Conservation (phyloP, 2,888 invertebrate species). For the Timandra comae region DNA sequence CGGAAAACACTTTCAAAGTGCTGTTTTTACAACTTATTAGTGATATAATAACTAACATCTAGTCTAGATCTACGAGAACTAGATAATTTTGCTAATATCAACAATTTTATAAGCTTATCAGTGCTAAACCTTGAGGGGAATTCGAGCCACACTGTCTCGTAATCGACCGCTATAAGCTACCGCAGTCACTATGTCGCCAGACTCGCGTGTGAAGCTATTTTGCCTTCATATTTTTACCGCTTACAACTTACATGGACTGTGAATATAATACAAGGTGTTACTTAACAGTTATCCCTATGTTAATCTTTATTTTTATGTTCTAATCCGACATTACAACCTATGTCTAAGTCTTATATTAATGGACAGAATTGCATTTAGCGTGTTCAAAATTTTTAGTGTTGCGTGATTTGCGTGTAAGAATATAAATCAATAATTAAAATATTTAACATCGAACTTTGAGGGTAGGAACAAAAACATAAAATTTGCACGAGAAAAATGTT, state of each 20-base stretch:
- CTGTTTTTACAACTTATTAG: no score
- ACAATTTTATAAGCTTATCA: no score
- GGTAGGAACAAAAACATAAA: no score
- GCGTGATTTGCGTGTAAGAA: slow-evolving; percentile 28
- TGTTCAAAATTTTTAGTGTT: slow-evolving; percentile 43
- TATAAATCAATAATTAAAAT: slow-evolving; percentile 10
- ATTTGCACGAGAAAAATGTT: no score
- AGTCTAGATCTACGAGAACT: background rate
- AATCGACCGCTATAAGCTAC: no score
- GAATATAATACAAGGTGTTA: slow-evolving; percentile 60
- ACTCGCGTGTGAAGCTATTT: background rate
- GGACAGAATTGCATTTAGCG: slow-evolving; percentile 75
- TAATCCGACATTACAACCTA: slow-evolving; percentile 51
- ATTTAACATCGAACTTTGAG: slow-evolving; percentile 3
- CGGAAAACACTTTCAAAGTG: no score
- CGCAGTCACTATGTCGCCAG: no score
- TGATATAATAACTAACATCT: background rate
- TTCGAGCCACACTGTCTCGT: no score
- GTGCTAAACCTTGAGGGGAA: no score
- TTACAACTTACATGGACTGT: slow-evolving; percentile 55
- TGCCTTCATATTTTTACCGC: slow-evolving; percentile 2
- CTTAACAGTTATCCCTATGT: slow-evolving; percentile 34
- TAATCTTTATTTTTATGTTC: slow-evolving; percentile 38
- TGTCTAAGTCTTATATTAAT: slow-evolving; percentile 54
- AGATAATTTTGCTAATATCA: background rate